Evolutionary conservation across 2,797 vertebrate genomes (phyloP), one percentile per base, ranked within the genome.

Genomic region (Etheostoma perlongum): DNA sequence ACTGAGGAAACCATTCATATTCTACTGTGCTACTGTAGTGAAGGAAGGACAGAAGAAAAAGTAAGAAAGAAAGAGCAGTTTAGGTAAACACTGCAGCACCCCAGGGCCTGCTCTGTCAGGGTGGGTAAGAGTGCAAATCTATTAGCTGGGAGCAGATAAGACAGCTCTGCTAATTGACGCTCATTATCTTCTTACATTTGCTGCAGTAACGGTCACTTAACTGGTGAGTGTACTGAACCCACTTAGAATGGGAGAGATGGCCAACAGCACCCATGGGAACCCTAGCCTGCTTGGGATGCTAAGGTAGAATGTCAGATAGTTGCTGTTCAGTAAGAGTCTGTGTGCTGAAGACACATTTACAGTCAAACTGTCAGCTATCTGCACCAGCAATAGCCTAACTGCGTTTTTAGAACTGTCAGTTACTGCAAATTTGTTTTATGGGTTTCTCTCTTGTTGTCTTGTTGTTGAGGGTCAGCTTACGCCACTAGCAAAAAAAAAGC

Each of bases 161-260:
- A 81, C 81, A 67, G 57, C 79, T 54, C 72, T 58, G 79, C 67
- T 82, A 84, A 85, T 87, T 81, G 81, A 59, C 14, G 27, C 79
- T 84, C 65, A 76, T 82, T 84, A 85, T 69, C 66, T 53, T 71
- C 65, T 55, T 59, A 69, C 74, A 72, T 83, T 62, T 58, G 74
- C 73, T 59, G 60, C 69, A 61, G 81, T 66, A 63, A 78, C 30
- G 16, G 47, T 40, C 48, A 52, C 42, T 79, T 76, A 57, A 67
- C 65, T 57, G 63, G 78, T 46, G 64, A 72, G 76, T n/a, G 64
- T 15, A 55, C 44, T 51, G 67, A 72, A 80, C 68, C 76, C 51
- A 85, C 64, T 74, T 72, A 60, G 40, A 27, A 63, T 54, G 27
- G 57, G 19, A 69, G 47, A 46, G 40, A 59, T 13, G 36, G 63